Base-by-base conservation (phyloP, 2,113 vertebrate species). In the Mus spicilegus region DNA sequence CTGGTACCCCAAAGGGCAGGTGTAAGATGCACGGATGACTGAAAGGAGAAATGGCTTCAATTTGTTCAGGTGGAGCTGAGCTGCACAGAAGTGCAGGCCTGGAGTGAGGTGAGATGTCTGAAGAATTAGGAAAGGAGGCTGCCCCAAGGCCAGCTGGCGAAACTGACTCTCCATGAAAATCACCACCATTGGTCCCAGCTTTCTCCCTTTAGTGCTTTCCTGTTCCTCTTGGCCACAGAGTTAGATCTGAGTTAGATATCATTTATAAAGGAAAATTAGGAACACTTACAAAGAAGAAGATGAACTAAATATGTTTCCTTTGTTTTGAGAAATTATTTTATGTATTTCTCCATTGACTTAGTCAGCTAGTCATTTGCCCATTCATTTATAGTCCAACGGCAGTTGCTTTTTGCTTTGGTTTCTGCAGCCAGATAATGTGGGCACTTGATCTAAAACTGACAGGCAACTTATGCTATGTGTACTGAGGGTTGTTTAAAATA, bases 371-470 rank as follows among this genome's bases (percentile, higher is more conserved):
- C 36, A 81, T 67, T 84, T 72, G 54, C 14, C 76, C 30, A 75
- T 89, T 77, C 3, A 46, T 49, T 86, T 80, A 42, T 65, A n/a
- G 56, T 36, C 77, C 85, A 61, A 6, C 30, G 16, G 56, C 12
- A 54, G 10, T 67, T 86, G 36, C 5, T 33, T 33, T 17, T 72
- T 51, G 10, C 42, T 78, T 46, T 30, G 49, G 24, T 87, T 42
- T 96, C 72, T 75, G 7, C 19, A 65, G 19, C 4, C 13, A 63
- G 17, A 39, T 16, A 51, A 30, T 56, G 5, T 51, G 58, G 61
- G 42, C 39, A 42, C 22, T 90, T 90, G 65, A 73, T 95, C 16
- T 85, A 82, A 95, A 65, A 17, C 49, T 94, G 36, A 69, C 67
- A 54, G 12, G 4, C 9, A 28, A 56, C 17, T 36, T 26, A 4